Base-by-base conservation (phyloP, 2,888 invertebrate species). In the Rhagonycha fulva region DNA sequence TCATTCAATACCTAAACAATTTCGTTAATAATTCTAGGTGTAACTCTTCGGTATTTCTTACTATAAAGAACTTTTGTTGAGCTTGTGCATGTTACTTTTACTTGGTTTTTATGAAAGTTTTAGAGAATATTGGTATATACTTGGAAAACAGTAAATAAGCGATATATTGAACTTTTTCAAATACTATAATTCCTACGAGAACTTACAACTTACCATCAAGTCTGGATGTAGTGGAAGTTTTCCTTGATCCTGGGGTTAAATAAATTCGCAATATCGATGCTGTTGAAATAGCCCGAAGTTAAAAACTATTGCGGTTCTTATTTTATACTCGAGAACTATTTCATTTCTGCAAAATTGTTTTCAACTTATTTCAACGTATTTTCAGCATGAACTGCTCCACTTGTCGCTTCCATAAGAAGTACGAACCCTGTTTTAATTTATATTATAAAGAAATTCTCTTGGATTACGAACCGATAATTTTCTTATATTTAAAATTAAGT, bases 231-330 rank as follows among this genome's bases (percentile, higher is more conserved):
- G 23, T 66, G 24, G 63, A 66, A 66, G 63, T 66, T 66, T 66
- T 23, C 63, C 23, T 66, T 66, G 63, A 66, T 66, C 63, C 24
- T 24, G 26, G 23, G 63, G 63, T 66, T 66, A 66, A 66, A 66
- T 66, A 19, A 66, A 66, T 66, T 66, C 63, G 63, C 63, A 66
- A 24, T 66, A 66, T 66, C 63, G 63, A 66, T 66, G 26, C 26
- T 66, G 24, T 12, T 10, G 63, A 66, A 66, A 66, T 66, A 66
- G 63, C 63, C 63, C 19, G 7, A 66, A 66, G 63, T 66, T 66
- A 14, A 66, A 66, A 66, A 66, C 24, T 66, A 66, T 66, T 66
- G 63, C 63, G n/a, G 63, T 66, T 66, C 24, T 23, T 26, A 19
- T 66, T 66, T 66, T 66, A 26, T 66, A 12, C 23, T 24, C 23